These are phyloP conservation scores for Alsophila aescularia DNA, from an alignment of 2,888 invertebrate species.

Conservation along the genomic window DNA sequence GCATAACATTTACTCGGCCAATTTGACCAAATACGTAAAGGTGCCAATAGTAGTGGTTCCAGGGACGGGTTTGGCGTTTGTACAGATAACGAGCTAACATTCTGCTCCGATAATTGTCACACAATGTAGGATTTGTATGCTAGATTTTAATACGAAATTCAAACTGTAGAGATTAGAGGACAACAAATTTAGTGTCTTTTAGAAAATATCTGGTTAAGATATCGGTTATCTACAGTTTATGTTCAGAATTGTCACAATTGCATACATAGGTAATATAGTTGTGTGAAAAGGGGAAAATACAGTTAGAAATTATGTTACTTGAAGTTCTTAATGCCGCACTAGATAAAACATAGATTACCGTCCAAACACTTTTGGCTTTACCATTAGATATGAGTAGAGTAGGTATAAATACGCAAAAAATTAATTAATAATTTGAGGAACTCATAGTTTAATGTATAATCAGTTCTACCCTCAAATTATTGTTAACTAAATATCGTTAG, in stretches of 20 bases:
- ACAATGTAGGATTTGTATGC: slow-evolving; percentile 53
- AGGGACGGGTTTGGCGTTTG: slow-evolving; percentile 56
- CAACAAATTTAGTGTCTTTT: slow-evolving; percentile 34
- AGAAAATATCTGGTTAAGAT: slow-evolving; percentile 32
- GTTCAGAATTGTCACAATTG: slow-evolving; percentile 24
- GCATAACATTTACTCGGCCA: slow-evolving; percentile 2
- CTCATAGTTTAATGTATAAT: too few species aligned
- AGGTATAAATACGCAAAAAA: too few species aligned
- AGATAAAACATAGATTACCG: not conserved
- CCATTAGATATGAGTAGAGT: too few species aligned
- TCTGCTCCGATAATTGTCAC: slow-evolving; percentile 56
- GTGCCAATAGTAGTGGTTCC: slow-evolving; percentile 32
- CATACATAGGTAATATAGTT: too few species aligned
- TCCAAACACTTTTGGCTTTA: not conserved
- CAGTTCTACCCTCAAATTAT: too few species aligned
- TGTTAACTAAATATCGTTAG: too few species aligned
- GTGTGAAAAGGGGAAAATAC: slow-evolving; percentile 13
- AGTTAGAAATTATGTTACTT: not conserved
- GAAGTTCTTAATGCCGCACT: not conserved
- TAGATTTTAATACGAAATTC: slow-evolving; percentile 42
- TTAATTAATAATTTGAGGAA: too few species aligned
- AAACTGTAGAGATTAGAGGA: slow-evolving; percentile 32
- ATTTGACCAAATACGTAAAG: slow-evolving; percentile 15
- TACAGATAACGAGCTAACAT: slow-evolving; percentile 53
- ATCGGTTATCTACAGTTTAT: slow-evolving; percentile 24